Evolutionary conservation across 2,888 invertebrate genomes (phyloP).

Genomic region (Drosophila yooni): DNA sequence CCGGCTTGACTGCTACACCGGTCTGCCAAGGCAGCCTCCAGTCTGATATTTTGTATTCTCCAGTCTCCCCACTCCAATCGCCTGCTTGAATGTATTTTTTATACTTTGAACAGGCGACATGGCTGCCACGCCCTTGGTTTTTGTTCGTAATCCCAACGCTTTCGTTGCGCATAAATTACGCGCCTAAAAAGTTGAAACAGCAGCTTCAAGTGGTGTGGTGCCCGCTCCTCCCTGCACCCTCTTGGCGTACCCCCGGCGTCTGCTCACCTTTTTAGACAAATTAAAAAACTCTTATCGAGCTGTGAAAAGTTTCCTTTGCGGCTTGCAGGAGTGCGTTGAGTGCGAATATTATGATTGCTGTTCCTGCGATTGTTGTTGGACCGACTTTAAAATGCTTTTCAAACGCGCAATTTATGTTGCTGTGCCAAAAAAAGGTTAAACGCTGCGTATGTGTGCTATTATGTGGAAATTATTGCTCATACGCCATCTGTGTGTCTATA

Average conservation of each 20-base stretch:
- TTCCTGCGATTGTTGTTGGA: constrained; percentile 3
- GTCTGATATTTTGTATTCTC: neutral
- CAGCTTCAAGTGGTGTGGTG: neutral
- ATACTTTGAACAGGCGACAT: constrained; percentile 34
- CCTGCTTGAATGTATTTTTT: constrained; percentile 7
- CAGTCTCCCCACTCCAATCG: neutral
- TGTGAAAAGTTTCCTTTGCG: constrained; percentile 67
- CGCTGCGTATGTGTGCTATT: constrained; percentile 68
- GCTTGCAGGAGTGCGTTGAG: constrained; percentile 53
- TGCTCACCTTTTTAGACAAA: constrained; percentile 72
- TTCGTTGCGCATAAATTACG: constrained; percentile 79
- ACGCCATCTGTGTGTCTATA: constrained; percentile 44
- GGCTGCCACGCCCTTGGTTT: constrained; percentile 50
- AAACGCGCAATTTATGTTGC: constrained; percentile 56
- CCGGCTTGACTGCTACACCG: constrained; percentile 77
- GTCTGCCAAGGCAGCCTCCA: constrained; percentile 53
- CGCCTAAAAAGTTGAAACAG: constrained; percentile 65
- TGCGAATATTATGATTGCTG: constrained; percentile 55
- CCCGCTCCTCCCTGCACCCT: neutral
- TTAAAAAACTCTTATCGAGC: constrained; percentile 79
- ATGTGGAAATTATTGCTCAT: constrained; percentile 59
- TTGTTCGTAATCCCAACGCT: constrained; percentile 71
- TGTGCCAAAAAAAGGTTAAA: constrained; percentile 54
- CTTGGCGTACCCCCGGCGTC: neutral
- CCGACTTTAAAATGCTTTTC: constrained; percentile 67